phyloP scores from a whole-genome alignment of 1,140 invertebrate species.

The Zelostemma sp. region DNA sequence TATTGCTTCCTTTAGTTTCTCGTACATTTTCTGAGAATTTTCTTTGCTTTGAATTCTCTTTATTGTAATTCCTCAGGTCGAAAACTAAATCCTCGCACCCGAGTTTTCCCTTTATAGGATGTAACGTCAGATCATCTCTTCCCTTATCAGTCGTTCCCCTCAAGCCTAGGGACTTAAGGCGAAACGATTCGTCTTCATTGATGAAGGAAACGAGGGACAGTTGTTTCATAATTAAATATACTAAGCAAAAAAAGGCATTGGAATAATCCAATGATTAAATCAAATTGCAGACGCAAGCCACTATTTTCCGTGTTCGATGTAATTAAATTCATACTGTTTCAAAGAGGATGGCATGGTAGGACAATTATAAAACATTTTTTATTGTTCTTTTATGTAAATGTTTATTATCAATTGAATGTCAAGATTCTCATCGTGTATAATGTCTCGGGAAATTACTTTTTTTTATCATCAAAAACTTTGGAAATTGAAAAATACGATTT shows the following conservation, averaged over 20 bases:
- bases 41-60: slow-evolving; percentile 10
- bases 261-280: slow-evolving; percentile 26
- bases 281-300: slow-evolving; percentile 3
- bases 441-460: too few species aligned
- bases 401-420: too few species aligned
- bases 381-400: too few species aligned
- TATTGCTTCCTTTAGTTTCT: background rate
- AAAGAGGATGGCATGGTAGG: too few species aligned
- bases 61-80: slow-evolving; percentile 23
- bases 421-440: too few species aligned
- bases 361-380: too few species aligned
- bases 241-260: slow-evolving; percentile 11
- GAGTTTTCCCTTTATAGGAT: slow-evolving; percentile 15
- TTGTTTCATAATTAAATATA: slow-evolving; percentile 37
- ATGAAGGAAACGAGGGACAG: slow-evolving; percentile 31
- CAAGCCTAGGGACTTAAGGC: slow-evolving; percentile 18
- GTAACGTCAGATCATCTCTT: slow-evolving; percentile 29
- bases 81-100: slow-evolving; percentile 22
- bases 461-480: too few species aligned
- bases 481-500: too few species aligned
- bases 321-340: too few species aligned
- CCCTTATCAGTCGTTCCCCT: slow-evolving; percentile 27
- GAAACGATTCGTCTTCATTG: slow-evolving; percentile 34
- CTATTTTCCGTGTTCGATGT: background rate
- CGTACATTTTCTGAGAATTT: slow-evolving; percentile 2